phyloP scores from a whole-genome alignment of 2,113 vertebrate species.

The Centropus bengalensis region DNA sequence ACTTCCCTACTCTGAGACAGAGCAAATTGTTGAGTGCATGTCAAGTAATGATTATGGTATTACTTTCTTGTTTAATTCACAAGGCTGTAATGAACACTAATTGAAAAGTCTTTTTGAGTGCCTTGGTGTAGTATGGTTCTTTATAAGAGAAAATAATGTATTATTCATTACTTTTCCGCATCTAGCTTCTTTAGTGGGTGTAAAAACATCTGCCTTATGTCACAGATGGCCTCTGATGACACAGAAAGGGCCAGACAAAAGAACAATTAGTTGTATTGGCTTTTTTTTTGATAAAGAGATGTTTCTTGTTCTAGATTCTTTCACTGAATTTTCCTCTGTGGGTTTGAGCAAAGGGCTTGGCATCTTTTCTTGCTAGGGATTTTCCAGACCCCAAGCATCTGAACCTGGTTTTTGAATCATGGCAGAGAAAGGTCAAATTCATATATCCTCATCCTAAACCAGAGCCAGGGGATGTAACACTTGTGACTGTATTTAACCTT shows the following conservation, averaged over 20 bases:
- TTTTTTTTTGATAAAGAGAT: neutral
- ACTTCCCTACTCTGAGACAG: neutral
- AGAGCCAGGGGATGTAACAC: neutral
- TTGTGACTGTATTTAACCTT: neutral
- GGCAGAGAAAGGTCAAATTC: neutral
- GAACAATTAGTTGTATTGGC: neutral
- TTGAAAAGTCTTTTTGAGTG: neutral
- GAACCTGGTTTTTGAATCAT: neutral
- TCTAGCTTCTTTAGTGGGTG: neutral
- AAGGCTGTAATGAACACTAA: neutral
- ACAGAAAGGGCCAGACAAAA: rapidly evolving
- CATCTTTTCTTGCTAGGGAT: neutral
- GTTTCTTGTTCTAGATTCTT: neutral
- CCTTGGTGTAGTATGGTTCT: neutral
- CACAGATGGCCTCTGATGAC: neutral
- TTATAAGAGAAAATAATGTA: neutral
- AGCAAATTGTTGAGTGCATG: neutral
- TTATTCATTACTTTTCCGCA: neutral
- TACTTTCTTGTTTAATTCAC: neutral
- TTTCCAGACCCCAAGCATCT: neutral
- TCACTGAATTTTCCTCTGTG: neutral
- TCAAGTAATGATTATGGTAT: neutral
- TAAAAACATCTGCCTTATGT: neutral
- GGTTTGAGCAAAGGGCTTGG: neutral
- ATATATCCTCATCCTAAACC: neutral